Percentiles rank a stretch among this genome's conserved stretches.
phyloP scores from a whole-genome alignment of 2,797 vertebrate genomes.

The Coregonus sp. region DNA sequence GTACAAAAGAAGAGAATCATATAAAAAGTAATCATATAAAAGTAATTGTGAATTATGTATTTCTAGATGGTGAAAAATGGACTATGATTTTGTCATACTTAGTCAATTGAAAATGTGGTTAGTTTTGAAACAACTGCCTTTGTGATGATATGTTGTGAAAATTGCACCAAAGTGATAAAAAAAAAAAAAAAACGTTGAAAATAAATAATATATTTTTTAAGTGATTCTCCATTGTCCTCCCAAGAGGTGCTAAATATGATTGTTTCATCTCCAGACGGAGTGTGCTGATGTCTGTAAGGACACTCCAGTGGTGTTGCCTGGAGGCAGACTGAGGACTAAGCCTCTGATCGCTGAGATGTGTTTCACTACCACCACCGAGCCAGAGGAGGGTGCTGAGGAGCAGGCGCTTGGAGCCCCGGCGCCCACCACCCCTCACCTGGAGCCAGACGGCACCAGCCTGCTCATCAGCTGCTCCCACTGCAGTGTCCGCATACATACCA shows the following conservation, averaged over 20 bases:
- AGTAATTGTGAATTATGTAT: no score
- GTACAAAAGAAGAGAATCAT: no score
- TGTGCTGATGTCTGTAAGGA: conserved; percentile 66
- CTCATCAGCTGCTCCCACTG: conserved; percentile 90
- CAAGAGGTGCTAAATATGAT: background rate
- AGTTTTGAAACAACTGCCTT: no score
- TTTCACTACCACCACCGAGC: conserved; percentile 86
- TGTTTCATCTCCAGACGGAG: conserved; percentile 76
- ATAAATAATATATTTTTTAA: background rate
- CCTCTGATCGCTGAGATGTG: conserved; percentile 96
- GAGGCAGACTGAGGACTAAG: conserved; percentile 79
- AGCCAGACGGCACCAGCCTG: conserved; percentile 90
- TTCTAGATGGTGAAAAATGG: no score
- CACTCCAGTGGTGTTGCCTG: conserved; percentile 55
- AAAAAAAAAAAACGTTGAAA: no score
- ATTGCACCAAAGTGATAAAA: no score
- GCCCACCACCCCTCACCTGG: conserved; percentile 80
- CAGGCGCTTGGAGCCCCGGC: conserved; percentile 50
- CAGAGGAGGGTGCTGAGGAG: conserved; percentile 83
- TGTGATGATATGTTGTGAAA: no score
- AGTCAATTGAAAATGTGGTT: no score
- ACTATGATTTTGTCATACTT: no score
- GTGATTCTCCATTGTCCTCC: background rate
- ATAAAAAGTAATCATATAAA: no score
- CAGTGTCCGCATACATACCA: conserved; percentile 91